phyloP scores from a whole-genome alignment of 2,113 vertebrate species.

The Egretta garzetta region DNA sequence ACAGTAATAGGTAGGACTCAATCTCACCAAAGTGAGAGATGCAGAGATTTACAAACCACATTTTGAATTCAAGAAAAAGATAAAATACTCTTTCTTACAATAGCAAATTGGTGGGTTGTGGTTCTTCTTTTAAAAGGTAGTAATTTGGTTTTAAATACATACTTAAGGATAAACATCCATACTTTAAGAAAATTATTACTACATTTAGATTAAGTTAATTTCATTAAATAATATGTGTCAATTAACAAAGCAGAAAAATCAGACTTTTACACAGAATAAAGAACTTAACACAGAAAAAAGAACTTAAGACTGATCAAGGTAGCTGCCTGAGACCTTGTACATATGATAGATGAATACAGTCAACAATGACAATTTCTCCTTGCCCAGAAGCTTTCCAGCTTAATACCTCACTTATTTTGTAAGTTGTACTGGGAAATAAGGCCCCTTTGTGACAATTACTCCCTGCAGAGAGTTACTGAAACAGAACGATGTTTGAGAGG shows the following conservation, averaged over 20 bases:
- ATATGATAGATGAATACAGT: neutral
- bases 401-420: neutral
- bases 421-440: neutral
- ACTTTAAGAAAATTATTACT: neutral
- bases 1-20: accelerated
- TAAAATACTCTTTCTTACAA: neutral
- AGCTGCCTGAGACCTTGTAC: neutral
- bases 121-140: neutral
- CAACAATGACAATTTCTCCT: neutral
- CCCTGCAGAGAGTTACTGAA: neutral
- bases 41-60: neutral
- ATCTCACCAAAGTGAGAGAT: neutral
- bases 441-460: neutral
- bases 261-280: neutral
- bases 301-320: neutral
- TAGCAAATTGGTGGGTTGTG: neutral
- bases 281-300: no score
- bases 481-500: neutral
- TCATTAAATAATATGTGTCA: neutral
- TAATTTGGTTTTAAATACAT: neutral
- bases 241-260: neutral
- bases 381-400: neutral
- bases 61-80: neutral
- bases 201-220: neutral
- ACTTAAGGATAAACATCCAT: neutral